Evolutionary conservation across 2,888 invertebrate species (phyloP).

Genomic region (Drosophila meridionalis): DNA sequence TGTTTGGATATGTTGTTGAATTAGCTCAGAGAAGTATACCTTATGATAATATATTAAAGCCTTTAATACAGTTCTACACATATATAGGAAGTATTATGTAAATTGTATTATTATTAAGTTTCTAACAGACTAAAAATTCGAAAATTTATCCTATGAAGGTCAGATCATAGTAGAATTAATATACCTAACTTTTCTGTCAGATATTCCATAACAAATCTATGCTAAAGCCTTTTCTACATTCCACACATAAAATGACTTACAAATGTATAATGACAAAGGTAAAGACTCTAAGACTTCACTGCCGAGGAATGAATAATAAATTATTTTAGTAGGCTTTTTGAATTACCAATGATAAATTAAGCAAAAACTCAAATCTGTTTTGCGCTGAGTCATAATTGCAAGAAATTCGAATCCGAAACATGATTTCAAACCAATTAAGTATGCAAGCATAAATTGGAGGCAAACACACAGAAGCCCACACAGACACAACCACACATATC

Average conservation of each 20-base stretch:
- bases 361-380: background rate
- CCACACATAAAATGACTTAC: background rate
- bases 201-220: background rate
- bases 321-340: background rate
- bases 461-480: background rate
- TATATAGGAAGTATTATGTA: too few relatives aligned
- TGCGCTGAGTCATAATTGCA: background rate
- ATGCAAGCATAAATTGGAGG: background rate
- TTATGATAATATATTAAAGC: too few relatives aligned
- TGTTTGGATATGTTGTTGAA: too few relatives aligned
- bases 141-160: too few relatives aligned
- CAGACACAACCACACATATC: background rate
- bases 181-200: too few relatives aligned
- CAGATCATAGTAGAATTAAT: too few relatives aligned
- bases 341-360: background rate
- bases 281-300: background rate
- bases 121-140: too few relatives aligned
- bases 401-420: background rate
- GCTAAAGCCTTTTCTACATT: background rate
- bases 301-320: too few relatives aligned
- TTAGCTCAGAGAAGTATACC: too few relatives aligned
- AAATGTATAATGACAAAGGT: background rate
- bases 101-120: too few relatives aligned
- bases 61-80: too few relatives aligned
- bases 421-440: background rate